These are phyloP conservation scores for Astyanax mexicanus DNA, from an alignment of 2,797 vertebrate genomes.

Conservation along the genomic window DNA sequence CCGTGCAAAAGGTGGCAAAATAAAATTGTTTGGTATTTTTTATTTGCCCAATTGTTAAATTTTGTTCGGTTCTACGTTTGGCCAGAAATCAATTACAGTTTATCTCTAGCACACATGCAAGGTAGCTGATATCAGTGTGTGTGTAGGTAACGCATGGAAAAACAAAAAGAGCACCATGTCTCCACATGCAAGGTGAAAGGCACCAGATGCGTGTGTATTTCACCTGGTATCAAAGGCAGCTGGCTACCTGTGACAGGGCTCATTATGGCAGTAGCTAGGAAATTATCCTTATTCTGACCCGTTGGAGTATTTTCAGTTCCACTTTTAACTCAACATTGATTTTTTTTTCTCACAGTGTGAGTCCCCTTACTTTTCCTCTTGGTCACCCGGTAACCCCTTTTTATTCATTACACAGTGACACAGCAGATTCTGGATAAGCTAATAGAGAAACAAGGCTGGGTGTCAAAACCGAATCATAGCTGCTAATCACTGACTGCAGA, in stretches of 20 bases:
- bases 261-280: not conserved
- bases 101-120: not conserved
- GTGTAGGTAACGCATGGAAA: slow-evolving; percentile 36
- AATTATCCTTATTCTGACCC: no score
- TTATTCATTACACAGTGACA: not conserved
- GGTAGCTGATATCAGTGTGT: slow-evolving; percentile 24
- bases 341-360: not conserved
- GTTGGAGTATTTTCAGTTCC: not conserved
- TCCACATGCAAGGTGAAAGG: slow-evolving; percentile 45
- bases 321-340: not conserved
- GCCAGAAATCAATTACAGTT: no score
- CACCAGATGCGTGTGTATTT: slow-evolving; percentile 18
- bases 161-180: slow-evolving; percentile 48
- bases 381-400: not conserved
- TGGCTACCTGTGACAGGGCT: not conserved
- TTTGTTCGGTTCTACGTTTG: no score
- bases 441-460: not conserved
- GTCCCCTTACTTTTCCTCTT: not conserved
- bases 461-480: no score
- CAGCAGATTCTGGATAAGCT: not conserved
- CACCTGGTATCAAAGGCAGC: not conserved
- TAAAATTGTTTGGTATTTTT: no score
- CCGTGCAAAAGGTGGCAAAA: no score
- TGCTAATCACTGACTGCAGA: no score
- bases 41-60: no score